Conservation (phyloP, 2,797 vertebrate genomes). For the Sebastes flavidus region DNA sequence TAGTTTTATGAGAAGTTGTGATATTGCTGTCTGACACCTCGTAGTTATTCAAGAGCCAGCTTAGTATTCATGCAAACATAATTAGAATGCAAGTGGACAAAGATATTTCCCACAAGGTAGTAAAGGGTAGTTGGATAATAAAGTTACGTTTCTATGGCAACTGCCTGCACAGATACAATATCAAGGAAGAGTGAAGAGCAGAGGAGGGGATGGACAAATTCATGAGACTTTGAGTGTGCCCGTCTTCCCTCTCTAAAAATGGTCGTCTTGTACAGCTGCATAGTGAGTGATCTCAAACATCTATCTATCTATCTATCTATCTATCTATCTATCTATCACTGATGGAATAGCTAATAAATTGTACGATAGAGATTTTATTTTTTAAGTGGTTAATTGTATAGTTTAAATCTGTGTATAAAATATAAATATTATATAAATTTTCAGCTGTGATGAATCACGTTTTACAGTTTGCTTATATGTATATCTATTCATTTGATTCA, state of each 20-base stretch:
- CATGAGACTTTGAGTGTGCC: constrained; percentile 24
- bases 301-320: neutral
- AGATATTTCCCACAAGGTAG: constrained; percentile 73
- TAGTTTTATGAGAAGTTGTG: constrained; percentile 29
- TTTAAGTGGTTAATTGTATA: neutral
- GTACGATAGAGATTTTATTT: neutral
- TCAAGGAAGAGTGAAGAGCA: constrained; percentile 51
- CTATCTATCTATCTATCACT: neutral
- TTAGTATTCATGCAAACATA: constrained; percentile 70
- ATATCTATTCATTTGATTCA: neutral
- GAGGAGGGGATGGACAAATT: constrained; percentile 47
- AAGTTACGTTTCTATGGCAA: constrained; percentile 82
- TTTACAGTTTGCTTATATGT: neutral
- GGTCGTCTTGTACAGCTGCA: neutral
- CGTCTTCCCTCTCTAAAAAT: constrained; percentile 23
- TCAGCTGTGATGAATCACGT: neutral
- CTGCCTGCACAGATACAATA: constrained; percentile 58
- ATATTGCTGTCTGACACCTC: constrained; percentile 53
- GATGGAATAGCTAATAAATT: neutral
- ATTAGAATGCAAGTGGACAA: constrained; percentile 69
- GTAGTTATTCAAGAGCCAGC: constrained; percentile 50
- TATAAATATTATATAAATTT: neutral
- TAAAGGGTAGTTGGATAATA: constrained; percentile 75
- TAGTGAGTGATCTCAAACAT: constrained; percentile 1
- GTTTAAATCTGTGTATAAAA: neutral